phyloP scores from a whole-genome alignment of 2,113 vertebrate genomes.

The Prinia subflava region DNA sequence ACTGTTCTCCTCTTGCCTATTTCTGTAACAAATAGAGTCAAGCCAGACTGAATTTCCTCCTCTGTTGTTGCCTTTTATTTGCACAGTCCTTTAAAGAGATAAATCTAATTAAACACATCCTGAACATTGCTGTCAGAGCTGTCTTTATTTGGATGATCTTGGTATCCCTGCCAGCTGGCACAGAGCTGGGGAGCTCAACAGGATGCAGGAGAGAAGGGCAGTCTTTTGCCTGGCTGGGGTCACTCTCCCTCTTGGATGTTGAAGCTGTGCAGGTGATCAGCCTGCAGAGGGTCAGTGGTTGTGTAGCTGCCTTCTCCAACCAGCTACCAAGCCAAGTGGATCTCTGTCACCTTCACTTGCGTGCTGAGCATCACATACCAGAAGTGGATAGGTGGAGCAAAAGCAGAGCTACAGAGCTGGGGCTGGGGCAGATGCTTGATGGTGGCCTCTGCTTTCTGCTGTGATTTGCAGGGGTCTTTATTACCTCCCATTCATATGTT shows the following conservation, averaged over 20 bases:
- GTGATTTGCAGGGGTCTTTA: background rate
- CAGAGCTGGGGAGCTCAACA: background rate
- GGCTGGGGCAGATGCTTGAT: accelerated
- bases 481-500: accelerated
- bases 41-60: background rate
- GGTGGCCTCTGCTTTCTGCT: background rate
- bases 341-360: accelerated
- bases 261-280: too few species aligned
- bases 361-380: accelerated
- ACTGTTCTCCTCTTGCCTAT: background rate
- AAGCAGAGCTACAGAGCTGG: background rate
- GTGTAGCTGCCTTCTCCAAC: background rate
- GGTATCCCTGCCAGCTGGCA: background rate
- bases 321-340: accelerated
- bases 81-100: background rate
- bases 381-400: background rate
- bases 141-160: background rate
- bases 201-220: background rate
- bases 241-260: background rate
- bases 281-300: accelerated
- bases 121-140: background rate
- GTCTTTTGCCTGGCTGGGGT: background rate
- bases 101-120: background rate
- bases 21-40: background rate
- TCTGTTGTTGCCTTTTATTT: background rate